phyloP scores from a whole-genome alignment of 2,113 vertebrate genomes.

The Callithrix jacchus region DNA sequence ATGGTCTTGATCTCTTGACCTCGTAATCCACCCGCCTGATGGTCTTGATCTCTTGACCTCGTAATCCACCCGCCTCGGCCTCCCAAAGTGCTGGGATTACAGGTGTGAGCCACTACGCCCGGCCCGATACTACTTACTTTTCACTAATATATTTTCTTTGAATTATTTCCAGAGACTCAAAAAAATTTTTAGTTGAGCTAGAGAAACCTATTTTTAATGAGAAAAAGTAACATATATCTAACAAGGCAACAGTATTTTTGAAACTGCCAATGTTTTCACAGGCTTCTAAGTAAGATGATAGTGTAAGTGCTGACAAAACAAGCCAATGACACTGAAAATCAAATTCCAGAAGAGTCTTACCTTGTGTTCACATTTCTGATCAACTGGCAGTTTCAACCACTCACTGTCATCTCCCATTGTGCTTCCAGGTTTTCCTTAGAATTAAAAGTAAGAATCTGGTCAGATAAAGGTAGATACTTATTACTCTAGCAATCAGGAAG shows the following conservation, averaged over 20 bases:
- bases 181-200: background rate
- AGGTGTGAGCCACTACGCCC: no score
- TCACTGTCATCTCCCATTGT: conserved; percentile 98
- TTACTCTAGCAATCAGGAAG: conserved; percentile 27
- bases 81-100: no score
- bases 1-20: no score
- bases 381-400: conserved; percentile 97
- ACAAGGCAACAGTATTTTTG: background rate
- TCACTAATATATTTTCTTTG: background rate
- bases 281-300: background rate
- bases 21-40: no score
- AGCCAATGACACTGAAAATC: conserved; percentile 16
- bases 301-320: background rate
- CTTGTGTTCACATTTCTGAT: conserved; percentile 99
- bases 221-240: background rate
- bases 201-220: background rate
- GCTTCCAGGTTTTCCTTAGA: conserved; percentile 75
- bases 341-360: conserved; percentile 80
- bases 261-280: background rate
- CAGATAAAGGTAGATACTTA: conserved; percentile 48
- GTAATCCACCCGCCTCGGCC: no score
- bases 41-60: no score
- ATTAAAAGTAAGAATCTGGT: conserved; percentile 67
- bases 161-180: background rate
- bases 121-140: background rate